Percentiles rank a stretch among this genome's conserved stretches.
phyloP scores from a whole-genome alignment of 2,797 vertebrate genomes.

The Decapterus maruadsi region DNA sequence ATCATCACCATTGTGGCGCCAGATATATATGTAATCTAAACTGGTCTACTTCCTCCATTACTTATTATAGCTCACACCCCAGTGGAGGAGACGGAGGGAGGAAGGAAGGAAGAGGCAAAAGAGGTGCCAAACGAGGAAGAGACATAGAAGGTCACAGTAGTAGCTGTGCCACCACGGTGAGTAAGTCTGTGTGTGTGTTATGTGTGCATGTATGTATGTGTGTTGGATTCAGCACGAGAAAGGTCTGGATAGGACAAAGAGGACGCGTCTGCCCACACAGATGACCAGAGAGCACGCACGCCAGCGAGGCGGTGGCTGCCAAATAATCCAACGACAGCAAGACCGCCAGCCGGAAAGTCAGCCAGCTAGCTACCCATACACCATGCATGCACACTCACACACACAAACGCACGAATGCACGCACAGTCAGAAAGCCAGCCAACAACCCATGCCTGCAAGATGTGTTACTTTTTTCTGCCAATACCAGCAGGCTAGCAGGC shows the following conservation, averaged over 20 bases:
- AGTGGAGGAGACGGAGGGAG: slow-evolving; percentile 50
- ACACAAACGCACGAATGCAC: not conserved
- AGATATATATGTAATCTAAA: slow-evolving; percentile 54
- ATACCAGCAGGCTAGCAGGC: slow-evolving; percentile 67
- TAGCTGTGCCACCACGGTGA: slow-evolving; percentile 42
- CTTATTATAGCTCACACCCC: slow-evolving; percentile 66
- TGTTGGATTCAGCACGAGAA: slow-evolving; percentile 34
- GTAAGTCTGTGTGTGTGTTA: slow-evolving; percentile 1
- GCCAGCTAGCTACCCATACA: slow-evolving; percentile 37
- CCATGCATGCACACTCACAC: not conserved
- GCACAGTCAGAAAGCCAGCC: slow-evolving; percentile 51
- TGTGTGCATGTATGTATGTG: slow-evolving; percentile 5
- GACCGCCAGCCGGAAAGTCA: slow-evolving; percentile 62
- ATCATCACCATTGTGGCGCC: slow-evolving; percentile 29
- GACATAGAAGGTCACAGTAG: slow-evolving; percentile 66
- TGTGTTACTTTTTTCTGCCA: slow-evolving; percentile 75
- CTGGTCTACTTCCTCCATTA: slow-evolving; percentile 50
- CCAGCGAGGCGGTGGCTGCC: slow-evolving; percentile 64
- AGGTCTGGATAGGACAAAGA: slow-evolving; percentile 68
- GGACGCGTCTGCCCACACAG: slow-evolving; percentile 62
- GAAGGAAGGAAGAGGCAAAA: slow-evolving; percentile 38
- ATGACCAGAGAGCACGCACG: slow-evolving; percentile 65
- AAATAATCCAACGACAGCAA: slow-evolving; percentile 68
- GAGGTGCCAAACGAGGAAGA: slow-evolving; percentile 71
- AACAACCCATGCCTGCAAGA: slow-evolving; percentile 67